Evolutionary conservation across 2,888 invertebrate species (phyloP), one percentile per base, ranked within the genome.

Genomic region (Nowickia ferox): DNA sequence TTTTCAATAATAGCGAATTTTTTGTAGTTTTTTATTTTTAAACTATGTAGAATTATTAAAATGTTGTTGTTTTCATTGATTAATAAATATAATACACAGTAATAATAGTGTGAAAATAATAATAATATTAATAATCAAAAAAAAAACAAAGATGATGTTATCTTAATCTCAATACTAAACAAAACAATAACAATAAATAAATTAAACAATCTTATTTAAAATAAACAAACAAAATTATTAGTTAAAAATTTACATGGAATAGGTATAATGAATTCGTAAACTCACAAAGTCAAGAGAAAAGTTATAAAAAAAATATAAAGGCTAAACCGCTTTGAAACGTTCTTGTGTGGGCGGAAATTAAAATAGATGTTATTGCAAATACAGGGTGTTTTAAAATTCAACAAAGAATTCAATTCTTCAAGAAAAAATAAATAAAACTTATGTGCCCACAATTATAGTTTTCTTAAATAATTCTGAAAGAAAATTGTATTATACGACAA

Each of bases 111-210:
- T 22, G 46, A 63, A 48, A 68, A 75, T 40, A 6, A 48, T 48
- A n/a, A 6, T 11, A 55, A 22, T 48, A 10, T 69, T 66, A 11
- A n/a, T 22, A 13, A n/a, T n/a, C n/a, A n/a, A n/a, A 38, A 63
- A 22, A 79, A 79, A 65, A 48, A 38, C 57, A 55, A 72, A 74
- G 65, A 80, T 80, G 76, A 76, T 82, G 71, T 51, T 71, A 76
- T 76, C 9, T 59, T 11, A 63, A 51, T 2, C 40, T 48, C 13
- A 63, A 51, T 40, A 55, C 46, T 38, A 40, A n/a, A 38, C 5
- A 63, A 44, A 78, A 63, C 53, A 71, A 46, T 38, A 44, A 40
- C 1, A 51, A 42, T 1, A 66, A 9, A 48, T 55, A 53, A 55
- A 76, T 63, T 48, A 13, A 9, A 44, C 53, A 74, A 19, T 38